phyloP scores from a whole-genome alignment of 1,140 invertebrate species.

The Drosophila takahashii region DNA sequence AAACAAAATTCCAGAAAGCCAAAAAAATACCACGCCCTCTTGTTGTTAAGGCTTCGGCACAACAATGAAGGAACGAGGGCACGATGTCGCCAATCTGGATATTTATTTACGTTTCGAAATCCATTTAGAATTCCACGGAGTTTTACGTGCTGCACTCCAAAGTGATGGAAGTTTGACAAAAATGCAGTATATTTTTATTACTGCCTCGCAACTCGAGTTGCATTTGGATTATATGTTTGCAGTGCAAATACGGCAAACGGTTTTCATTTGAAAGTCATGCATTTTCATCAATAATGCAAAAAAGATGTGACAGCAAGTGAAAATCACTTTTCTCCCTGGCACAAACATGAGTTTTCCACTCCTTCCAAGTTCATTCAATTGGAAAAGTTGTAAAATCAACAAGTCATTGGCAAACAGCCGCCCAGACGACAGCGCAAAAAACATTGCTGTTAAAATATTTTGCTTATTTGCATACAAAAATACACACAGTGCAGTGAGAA shows the following conservation, averaged over 20 bases:
- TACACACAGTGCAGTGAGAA: constrained; percentile 29
- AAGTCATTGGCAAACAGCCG: constrained; percentile 75
- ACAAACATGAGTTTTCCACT: constrained; percentile 32
- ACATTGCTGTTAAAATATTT: constrained; percentile 66
- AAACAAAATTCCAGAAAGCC: constrained; percentile 57
- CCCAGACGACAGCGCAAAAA: constrained; percentile 56
- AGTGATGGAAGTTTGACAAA: constrained; percentile 50
- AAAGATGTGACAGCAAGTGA: constrained; percentile 35
- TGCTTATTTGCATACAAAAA: constrained; percentile 75
- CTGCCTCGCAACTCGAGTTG: constrained; percentile 28
- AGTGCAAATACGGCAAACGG: constrained; percentile 20
- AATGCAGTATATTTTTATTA: constrained; percentile 44
- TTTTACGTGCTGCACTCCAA: constrained; percentile 58
- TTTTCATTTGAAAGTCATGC: constrained; percentile 27
- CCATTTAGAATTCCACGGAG: constrained; percentile 40
- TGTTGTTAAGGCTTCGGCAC: constrained; percentile 46
- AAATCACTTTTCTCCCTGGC: constrained; percentile 38
- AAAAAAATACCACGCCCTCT: constrained; percentile 22
- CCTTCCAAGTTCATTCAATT: constrained; percentile 61
- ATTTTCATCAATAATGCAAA: constrained; percentile 63
- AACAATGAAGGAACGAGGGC: constrained; percentile 32
- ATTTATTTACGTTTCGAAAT: constrained; percentile 72
- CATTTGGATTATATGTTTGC: constrained; percentile 23
- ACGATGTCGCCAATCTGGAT: constrained; percentile 58
- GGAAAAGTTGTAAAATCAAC: constrained; percentile 81